phyloP scores from a whole-genome alignment of 2,113 vertebrate genomes.

The Labeo rohita region DNA sequence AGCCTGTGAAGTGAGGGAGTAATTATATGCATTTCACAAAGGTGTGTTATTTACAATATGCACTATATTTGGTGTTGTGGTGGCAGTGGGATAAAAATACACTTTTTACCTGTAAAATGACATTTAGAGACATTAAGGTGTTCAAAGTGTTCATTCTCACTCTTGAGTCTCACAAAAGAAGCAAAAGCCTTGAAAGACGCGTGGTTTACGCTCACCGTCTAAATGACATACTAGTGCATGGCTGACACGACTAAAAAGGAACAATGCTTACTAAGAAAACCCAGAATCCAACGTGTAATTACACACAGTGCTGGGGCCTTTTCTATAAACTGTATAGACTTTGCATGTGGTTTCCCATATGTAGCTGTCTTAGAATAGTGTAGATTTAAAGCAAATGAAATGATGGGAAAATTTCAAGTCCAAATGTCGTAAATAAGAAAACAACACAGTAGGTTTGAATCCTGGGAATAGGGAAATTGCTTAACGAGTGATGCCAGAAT shows the following conservation, averaged over 20 bases:
- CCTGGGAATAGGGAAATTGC: not conserved
- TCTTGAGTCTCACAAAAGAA: slow-evolving; percentile 8
- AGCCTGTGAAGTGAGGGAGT: not conserved
- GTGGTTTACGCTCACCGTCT: slow-evolving; percentile 38
- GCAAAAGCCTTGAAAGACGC: slow-evolving; percentile 18
- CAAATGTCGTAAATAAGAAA: not conserved
- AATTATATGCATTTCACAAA: not conserved
- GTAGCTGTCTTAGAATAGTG: slow-evolving; percentile 43
- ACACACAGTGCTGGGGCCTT: slow-evolving; percentile 41
- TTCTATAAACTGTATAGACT: slow-evolving; percentile 37
- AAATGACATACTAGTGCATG: slow-evolving; percentile 50
- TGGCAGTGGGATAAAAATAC: not conserved
- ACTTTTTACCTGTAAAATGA: slow-evolving; percentile 6
- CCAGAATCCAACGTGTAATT: slow-evolving; percentile 51
- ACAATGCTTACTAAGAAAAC: slow-evolving; percentile 58
- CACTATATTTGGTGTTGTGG: not conserved
- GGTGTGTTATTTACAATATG: not conserved
- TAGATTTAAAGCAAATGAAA: slow-evolving; percentile 5
- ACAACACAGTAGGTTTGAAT: not conserved
- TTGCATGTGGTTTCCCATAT: slow-evolving; percentile 25
- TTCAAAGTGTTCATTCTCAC: not conserved
- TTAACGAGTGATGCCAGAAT: not conserved
- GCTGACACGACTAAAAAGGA: slow-evolving; percentile 44
- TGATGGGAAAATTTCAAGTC: slow-evolving; percentile 1
- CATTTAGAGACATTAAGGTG: slow-evolving; percentile 43